Evolutionary conservation across 2,888 invertebrate genomes (phyloP).

Genomic region (Epinotia nisella): DNA sequence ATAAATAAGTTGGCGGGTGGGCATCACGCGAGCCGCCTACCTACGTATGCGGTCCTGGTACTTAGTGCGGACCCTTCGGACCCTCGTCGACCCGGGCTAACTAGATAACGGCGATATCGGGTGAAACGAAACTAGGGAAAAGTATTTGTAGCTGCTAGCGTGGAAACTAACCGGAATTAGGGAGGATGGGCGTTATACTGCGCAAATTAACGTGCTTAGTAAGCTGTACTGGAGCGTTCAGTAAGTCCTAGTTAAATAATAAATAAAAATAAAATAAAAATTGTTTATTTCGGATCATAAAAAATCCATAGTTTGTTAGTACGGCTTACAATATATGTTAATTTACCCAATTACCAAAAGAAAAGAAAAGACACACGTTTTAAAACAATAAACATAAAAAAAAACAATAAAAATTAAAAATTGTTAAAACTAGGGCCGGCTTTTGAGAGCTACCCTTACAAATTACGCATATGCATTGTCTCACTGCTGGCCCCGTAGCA

Average conservation of each 20-base stretch:
- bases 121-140: conserved; percentile 80
- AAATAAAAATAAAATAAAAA: too few species aligned
- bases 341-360: too few species aligned
- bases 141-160: conserved; percentile 77
- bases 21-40: conserved; percentile 60
- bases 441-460: background rate
- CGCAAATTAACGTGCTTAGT: conserved; percentile 70
- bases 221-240: conserved; percentile 51
- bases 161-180: conserved; percentile 74
- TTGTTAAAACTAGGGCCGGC: conserved; percentile 24
- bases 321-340: too few species aligned
- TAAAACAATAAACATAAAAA: too few species aligned
- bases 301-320: too few species aligned
- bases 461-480: too few species aligned
- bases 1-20: conserved; percentile 53
- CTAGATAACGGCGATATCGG: conserved; percentile 83
- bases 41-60: conserved; percentile 70
- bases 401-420: too few species aligned
- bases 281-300: too few species aligned
- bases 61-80: conserved; percentile 76
- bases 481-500: too few species aligned
- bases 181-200: conserved; percentile 65
- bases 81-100: conserved; percentile 82
- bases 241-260: conserved; percentile 24
- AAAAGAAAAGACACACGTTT: too few species aligned